Evolutionary conservation across 2,888 invertebrate species (phyloP), one percentile per base, ranked within the genome.

Genomic region (Lymantria dispar): DNA sequence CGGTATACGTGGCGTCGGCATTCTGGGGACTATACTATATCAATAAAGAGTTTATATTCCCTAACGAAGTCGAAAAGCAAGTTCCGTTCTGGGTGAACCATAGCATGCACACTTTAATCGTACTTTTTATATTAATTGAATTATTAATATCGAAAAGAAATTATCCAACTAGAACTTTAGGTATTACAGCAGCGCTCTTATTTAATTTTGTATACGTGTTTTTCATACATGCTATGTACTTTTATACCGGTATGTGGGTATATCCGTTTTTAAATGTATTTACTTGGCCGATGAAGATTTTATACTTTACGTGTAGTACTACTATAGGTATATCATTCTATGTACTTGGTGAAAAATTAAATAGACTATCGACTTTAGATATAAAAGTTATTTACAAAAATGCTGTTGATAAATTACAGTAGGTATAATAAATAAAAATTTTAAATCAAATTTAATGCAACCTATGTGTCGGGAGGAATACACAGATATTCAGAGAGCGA

Each of bases 11-110:
- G 0, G 95, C 95, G n/a, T 64, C 94, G 0, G 94, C 95, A 3
- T 98, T 98, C 81, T 98, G 98, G 98, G 87, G 92, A 0, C 83
- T 98, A 15, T 98, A 96, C 89, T 88, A 93, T 22, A 92, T 97
- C 36, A 96, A 98, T 80, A 94, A 97, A 56, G 96, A 97, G 68
- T 86, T 98, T n/a, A 96, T 98, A 29, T 95, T 97, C 72, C 98
- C 98, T 0, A 94, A 93, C 66, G 93, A 92, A 3, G 79, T 98
- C 47, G 97, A 97, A 72, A 87, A 92, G n/a, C 94, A 94, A 50
- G 96, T 97, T 68, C 98, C 98, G 1, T 81, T 81, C 31, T 98
- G 98, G 98, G 82, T 98, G 29, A 98, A 98, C 79, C 98, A 98
- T 76, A 87, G 95, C 0, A 94, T 96, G 93, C 98, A 98, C 80